Conservation (phyloP, 2,113 vertebrate genomes). For the Chrysemys picta region DNA sequence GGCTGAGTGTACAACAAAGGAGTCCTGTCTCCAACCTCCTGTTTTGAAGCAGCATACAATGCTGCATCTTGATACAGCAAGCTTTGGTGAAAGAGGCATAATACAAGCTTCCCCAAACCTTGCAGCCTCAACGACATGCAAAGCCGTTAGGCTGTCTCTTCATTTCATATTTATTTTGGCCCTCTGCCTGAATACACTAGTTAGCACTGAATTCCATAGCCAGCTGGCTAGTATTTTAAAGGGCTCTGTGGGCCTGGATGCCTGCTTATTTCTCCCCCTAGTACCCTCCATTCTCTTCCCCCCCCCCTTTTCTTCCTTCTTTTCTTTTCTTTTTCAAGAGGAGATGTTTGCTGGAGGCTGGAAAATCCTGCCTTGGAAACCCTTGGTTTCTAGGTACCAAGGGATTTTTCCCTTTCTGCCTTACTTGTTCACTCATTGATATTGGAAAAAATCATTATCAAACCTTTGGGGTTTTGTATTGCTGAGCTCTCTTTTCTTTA, state of each 20-base stretch:
- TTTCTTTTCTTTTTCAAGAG: background rate
- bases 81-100: background rate
- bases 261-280: background rate
- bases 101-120: background rate
- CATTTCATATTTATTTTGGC: background rate
- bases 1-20: background rate
- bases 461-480: background rate
- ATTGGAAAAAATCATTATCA: conserved; percentile 17
- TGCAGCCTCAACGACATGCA: background rate
- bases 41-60: background rate
- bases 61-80: background rate
- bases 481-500: background rate
- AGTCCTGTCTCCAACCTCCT: background rate
- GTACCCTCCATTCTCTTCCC: background rate
- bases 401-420: background rate
- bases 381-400: background rate
- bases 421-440: background rate
- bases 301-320: background rate
- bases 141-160: background rate
- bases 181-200: background rate
- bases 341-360: background rate
- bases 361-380: background rate
- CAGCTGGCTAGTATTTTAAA: background rate
- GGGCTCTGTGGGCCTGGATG: background rate
- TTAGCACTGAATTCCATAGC: background rate